Conservation (phyloP, 2,113 vertebrate species). For the Stictonetta naevosa region DNA sequence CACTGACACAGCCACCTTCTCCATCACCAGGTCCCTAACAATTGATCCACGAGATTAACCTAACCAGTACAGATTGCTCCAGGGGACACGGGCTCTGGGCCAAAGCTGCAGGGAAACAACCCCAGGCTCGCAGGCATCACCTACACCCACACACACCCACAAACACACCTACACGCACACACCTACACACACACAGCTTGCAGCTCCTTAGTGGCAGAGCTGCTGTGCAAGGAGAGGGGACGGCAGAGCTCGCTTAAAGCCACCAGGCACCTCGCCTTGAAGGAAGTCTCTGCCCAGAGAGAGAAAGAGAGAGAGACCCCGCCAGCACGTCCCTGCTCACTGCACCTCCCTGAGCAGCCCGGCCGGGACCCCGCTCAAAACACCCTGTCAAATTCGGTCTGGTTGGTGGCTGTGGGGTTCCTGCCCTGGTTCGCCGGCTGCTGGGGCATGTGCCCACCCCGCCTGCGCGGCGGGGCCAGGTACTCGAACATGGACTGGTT, state of each 20-base stretch:
- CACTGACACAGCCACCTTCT: not conserved
- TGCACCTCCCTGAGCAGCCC: constrained; percentile 53
- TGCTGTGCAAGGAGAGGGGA: not conserved
- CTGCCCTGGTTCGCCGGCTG: constrained; percentile 93
- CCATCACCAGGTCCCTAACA: not conserved
- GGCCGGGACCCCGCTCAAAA: constrained; percentile 76
- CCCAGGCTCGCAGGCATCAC: accelerated
- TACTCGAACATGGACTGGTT: constrained; percentile 99
- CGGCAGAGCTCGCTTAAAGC: not conserved
- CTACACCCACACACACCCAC: not conserved
- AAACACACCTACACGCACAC: too few relatives aligned
- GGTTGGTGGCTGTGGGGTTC: constrained; percentile 91
- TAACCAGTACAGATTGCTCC: not conserved
- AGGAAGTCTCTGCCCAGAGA: not conserved
- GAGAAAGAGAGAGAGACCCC: not conserved
- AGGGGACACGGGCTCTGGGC: not conserved
- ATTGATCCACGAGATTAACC: not conserved
- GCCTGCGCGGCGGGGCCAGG: constrained; percentile 89
- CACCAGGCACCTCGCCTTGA: not conserved
- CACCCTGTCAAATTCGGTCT: constrained; percentile 95
- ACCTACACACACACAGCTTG: too few relatives aligned
- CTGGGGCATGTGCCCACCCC: constrained; percentile 94
- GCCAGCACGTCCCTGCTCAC: not conserved
- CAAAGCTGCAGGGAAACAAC: not conserved
- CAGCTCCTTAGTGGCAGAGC: accelerated